Conservation (phyloP, 1,140 invertebrate species). For the Mamestra configurata region DNA sequence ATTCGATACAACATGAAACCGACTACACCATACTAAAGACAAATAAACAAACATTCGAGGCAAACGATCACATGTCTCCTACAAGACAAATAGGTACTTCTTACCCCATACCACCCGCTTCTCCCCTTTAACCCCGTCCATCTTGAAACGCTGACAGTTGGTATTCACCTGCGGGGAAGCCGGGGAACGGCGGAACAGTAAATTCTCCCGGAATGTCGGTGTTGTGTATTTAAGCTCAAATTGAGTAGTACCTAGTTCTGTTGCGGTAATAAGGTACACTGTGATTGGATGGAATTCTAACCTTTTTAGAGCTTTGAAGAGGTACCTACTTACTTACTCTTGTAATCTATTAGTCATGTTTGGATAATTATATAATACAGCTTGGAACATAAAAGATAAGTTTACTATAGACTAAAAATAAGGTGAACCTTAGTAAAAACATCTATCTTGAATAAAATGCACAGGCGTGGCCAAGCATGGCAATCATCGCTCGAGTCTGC, state of each 20-base stretch:
- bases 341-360: too few species aligned
- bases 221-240: conserved; percentile 54
- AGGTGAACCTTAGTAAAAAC: too few species aligned
- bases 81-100: conserved; percentile 68
- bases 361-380: too few species aligned
- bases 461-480: too few species aligned
- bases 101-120: conserved; percentile 41
- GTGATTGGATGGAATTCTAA: conserved; percentile 20
- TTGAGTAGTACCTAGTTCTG: conserved; percentile 39
- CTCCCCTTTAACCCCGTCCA: conserved; percentile 57
- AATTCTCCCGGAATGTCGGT: conserved; percentile 56
- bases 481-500: too few species aligned
- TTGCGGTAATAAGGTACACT: not conserved
- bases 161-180: conserved; percentile 68
- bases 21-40: conserved; percentile 57
- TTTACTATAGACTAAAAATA: too few species aligned
- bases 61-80: conserved; percentile 69
- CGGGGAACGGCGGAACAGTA: conserved; percentile 54
- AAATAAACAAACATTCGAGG: conserved; percentile 67
- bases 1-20: conserved; percentile 36
- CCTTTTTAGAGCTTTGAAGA: not conserved
- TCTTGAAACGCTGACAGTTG: conserved; percentile 64
- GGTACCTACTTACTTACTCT: too few species aligned
- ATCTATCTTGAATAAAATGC: too few species aligned
- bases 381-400: too few species aligned